Evolutionary conservation across 2,113 vertebrate genomes (phyloP), one percentile per base, ranked within the genome.

Genomic region (Arothron firmamentum): DNA sequence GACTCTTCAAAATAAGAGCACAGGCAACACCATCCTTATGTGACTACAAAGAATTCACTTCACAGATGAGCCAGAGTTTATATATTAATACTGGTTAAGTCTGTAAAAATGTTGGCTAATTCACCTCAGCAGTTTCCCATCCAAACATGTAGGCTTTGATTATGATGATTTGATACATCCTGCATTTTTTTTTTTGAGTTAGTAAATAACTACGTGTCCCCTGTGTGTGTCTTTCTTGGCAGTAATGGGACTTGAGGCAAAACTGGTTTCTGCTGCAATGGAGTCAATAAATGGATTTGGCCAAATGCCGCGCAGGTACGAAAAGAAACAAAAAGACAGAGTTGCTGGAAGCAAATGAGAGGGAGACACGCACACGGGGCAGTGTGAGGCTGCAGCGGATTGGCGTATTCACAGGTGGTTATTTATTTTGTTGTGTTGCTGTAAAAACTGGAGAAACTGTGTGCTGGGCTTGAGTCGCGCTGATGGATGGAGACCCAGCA

Each of bases 391-490:
- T 73, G 56, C 31, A 69, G 74, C 73, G 85, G 49, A n/a, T 41
- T 62, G 72, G 49, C 63, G 46, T 58, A 61, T 68, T 76, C 64
- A 65, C 57, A 78, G 61, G 68, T 42, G 50, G 57, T 74, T 81
- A 79, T 78, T 79, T 67, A 52, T 78, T 77, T 74, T 55, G 54
- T 50, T 60, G 70, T 72, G 69, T 74, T 67, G 79, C 70, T 61
- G 58, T 45, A 75, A 60, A 70, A 76, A 68, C 49, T 68, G 47
- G 53, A 54, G 50, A 49, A 71, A 63, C 62, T 52, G 53, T 51
- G 65, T 72, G 64, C 50, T 16, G 67, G 52, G 56, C 52, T 65
- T 71, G 69, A 83, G 72, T 74, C 66, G 83, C 38, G 42, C 42
- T 62, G 59, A 71, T 52, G 48, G 78, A 74, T 61, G 28, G 63